phyloP scores from a whole-genome alignment of 1,140 invertebrate genomes.

The Scaptomyza pallida region DNA sequence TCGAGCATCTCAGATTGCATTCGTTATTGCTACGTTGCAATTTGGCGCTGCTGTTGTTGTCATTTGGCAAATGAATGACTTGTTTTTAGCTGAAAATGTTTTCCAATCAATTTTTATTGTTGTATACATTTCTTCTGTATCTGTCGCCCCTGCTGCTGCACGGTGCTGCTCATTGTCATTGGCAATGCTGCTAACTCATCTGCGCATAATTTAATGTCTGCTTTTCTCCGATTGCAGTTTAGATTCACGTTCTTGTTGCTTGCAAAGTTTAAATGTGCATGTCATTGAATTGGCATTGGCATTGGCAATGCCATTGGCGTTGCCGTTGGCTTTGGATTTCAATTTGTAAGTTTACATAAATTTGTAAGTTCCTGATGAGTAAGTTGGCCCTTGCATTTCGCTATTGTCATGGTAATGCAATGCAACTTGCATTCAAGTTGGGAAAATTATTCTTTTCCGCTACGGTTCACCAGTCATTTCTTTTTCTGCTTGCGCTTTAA shows the following conservation, averaged over 20 bases:
- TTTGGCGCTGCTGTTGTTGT: slow-evolving; percentile 72
- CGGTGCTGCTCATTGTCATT: slow-evolving; percentile 57
- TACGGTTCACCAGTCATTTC: slow-evolving; percentile 36
- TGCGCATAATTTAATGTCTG: slow-evolving; percentile 83
- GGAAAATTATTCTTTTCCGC: slow-evolving; percentile 66
- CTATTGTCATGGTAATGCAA: slow-evolving; percentile 72
- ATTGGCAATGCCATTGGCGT: no score
- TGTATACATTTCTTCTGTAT: slow-evolving; percentile 47
- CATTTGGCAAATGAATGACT: slow-evolving; percentile 79
- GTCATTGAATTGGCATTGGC: slow-evolving; percentile 57
- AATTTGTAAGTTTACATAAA: slow-evolving; percentile 82
- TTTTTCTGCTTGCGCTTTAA: slow-evolving; percentile 15
- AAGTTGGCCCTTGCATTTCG: slow-evolving; percentile 55
- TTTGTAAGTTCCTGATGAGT: slow-evolving; percentile 71
- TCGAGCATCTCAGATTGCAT: slow-evolving; percentile 59
- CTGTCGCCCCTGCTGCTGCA: slow-evolving; percentile 10
- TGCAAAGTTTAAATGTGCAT: slow-evolving; percentile 70
- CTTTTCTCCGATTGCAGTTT: slow-evolving; percentile 15
- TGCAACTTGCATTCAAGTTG: slow-evolving; percentile 5
- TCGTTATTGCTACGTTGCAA: slow-evolving; percentile 67
- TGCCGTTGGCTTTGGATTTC: slow-evolving; percentile 73
- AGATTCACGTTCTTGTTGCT: slow-evolving; percentile 9
- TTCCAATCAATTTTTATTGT: slow-evolving; percentile 83
- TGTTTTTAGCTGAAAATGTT: slow-evolving; percentile 79
- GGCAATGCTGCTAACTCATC: slow-evolving; percentile 83